Evolutionary conservation across 2,797 vertebrate species (phyloP).

Genomic region (Phoxinus dragarum): DNA sequence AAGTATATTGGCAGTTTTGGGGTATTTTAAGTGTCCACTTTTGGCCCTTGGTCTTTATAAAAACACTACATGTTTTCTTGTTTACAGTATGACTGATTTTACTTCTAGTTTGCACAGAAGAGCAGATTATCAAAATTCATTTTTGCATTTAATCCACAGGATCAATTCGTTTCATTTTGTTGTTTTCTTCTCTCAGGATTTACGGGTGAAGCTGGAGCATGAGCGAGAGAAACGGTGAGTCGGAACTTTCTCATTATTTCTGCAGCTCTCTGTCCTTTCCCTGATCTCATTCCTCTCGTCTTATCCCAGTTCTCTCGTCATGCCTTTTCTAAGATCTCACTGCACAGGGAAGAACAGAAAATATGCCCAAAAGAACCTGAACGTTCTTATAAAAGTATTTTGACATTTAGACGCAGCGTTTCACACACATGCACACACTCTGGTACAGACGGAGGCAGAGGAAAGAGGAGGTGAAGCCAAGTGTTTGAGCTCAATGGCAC

Average conservation of each 20-base stretch:
- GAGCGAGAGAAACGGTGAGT: constrained; percentile 93
- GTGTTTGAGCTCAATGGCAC: constrained; percentile 67
- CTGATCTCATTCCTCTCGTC: constrained; percentile 52
- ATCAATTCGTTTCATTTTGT: constrained; percentile 62
- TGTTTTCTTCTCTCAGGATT: constrained; percentile 81
- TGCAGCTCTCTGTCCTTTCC: constrained; percentile 63
- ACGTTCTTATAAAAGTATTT: constrained; percentile 63
- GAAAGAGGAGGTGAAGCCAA: constrained; percentile 56
- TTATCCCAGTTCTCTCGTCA: constrained; percentile 63
- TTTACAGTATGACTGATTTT: not conserved
- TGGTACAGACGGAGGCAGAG: constrained; percentile 41
- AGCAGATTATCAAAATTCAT: not conserved
- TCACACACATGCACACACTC: constrained; percentile 53
- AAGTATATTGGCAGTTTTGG: not conserved
- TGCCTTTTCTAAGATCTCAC: constrained; percentile 63
- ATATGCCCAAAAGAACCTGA: constrained; percentile 66
- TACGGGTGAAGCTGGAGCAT: constrained; percentile 95
- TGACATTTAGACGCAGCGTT: constrained; percentile 71
- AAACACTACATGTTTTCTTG: not conserved
- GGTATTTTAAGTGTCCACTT: not conserved
- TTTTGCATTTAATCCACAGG: not conserved
- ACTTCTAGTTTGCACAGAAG: constrained; percentile 2
- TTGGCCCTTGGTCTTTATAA: not conserved
- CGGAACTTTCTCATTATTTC: constrained; percentile 70
- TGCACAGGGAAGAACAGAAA: constrained; percentile 66